Evolutionary conservation across 2,797 vertebrate species (phyloP).

Genomic region (Pseudotriccus pelzelni): DNA sequence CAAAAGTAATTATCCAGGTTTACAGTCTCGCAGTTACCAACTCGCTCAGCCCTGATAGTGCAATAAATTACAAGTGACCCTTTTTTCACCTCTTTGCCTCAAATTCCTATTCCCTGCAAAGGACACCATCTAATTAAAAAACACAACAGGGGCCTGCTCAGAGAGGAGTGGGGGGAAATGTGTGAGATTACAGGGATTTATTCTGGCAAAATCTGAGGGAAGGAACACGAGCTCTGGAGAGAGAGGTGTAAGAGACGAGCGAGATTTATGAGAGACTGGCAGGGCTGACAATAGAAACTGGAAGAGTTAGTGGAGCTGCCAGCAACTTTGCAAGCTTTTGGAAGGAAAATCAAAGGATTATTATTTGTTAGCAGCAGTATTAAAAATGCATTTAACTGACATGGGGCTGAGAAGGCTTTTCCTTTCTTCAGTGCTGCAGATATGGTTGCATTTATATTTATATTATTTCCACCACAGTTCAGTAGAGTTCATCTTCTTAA

Average conservation of each 20-base stretch:
- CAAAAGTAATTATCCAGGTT: conserved; percentile 3
- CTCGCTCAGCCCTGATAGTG: background rate
- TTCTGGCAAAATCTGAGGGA: background rate
- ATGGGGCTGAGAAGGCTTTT: background rate
- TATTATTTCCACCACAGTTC: background rate
- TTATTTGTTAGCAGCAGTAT: conserved; percentile 24
- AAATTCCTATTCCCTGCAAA: background rate
- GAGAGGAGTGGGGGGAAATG: background rate
- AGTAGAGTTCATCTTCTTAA: background rate
- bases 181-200: background rate
- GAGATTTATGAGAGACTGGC: background rate
- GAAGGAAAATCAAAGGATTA: conserved; percentile 6
- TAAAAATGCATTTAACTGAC: conserved; percentile 7
- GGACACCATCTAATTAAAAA: conserved; percentile 19
- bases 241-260: background rate
- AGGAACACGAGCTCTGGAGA: background rate
- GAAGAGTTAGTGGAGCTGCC: conserved; percentile 7
- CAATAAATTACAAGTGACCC: conserved; percentile 22
- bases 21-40: background rate
- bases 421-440: background rate
- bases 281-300: background rate
- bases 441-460: background rate
- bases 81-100: conserved; percentile 23
- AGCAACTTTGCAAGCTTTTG: background rate
- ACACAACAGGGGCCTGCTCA: background rate